Base-by-base conservation (phyloP, 92 coral and sea anemone genomes). In the Epizoanthus illoricatus region DNA sequence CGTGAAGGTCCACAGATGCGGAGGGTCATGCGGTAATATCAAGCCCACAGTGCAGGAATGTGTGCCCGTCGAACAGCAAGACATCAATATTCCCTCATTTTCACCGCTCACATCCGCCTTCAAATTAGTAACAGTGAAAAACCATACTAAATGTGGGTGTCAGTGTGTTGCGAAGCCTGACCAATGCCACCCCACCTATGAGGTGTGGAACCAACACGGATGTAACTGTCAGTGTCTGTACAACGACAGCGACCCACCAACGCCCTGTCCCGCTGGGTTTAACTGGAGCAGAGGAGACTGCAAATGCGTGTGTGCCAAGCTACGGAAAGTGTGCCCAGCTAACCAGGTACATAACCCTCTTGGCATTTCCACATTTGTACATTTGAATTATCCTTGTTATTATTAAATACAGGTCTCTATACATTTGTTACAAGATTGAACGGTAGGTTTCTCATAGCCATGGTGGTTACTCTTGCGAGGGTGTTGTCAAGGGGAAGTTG, bases 1-100 rank as follows among this genome's bases (percentile, higher is more conserved):
- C 57, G 91, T 91, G 43, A 55, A 80, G 49, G 81, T 93, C 5
- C 88, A 93, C 43, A 92, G 91, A 1, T 93, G 97, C 39, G 89
- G 94, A 4, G 97, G 97, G 5, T 85, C 92, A 21, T 90, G 92
- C 54, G 84, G 82, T 40, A 36, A 2, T 0, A 21, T n/a, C 39
- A 74, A 79, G 12, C 97, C 97, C 20, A 78, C 80, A 56, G 59
- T 84, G 36, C 74, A 79, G 9, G 75, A 83, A 7, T 93, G 97
- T 57, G 94, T 81, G 13, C 91, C 89, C 41, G 57, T 81, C 6
- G 55, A 67, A 20, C n/a, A 54, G n/a, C 63, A 72, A 1, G 69
- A 60, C 0, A 69, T 88, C 16, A 11, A 69, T 0, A 12, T 60
- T 49, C 10, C n/a, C 1, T 80, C 61, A 0, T 68, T 6, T 69